Evolutionary conservation across 2,888 invertebrate species (phyloP).

Genomic region (Kryphioiulus occultus): DNA sequence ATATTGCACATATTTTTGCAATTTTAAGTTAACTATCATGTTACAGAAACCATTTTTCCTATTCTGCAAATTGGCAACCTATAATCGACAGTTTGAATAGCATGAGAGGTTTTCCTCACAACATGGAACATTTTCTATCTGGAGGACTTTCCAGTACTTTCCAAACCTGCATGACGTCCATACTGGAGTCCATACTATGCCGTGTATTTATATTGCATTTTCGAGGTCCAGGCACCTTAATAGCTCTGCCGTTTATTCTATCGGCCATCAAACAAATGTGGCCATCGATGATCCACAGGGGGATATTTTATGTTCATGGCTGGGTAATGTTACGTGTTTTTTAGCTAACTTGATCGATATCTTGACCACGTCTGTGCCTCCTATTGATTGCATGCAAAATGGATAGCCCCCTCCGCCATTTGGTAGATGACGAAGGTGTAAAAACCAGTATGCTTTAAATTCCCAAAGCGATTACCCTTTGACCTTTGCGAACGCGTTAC

Average conservation of each 20-base stretch:
- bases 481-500: background rate
- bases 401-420: background rate
- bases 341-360: constrained; percentile 39
- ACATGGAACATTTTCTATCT: too few relatives aligned
- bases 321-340: constrained; percentile 39
- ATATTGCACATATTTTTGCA: too few relatives aligned
- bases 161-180: background rate
- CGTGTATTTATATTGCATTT: background rate
- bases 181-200: background rate
- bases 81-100: too few relatives aligned
- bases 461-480: constrained; percentile 34
- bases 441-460: constrained; percentile 27
- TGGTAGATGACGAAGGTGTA: constrained; percentile 21
- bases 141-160: too few relatives aligned
- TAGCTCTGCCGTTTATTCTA: constrained; percentile 13
- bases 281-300: constrained; percentile 28
- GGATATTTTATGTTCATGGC: constrained; percentile 32
- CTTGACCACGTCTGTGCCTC: constrained; percentile 13
- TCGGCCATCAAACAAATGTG: constrained; percentile 30
- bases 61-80: too few relatives aligned
- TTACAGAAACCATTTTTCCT: too few relatives aligned
- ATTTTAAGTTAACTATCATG: too few relatives aligned
- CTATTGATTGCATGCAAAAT: constrained; percentile 27
- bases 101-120: too few relatives aligned
- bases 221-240: constrained; percentile 18